These are phyloP conservation scores for Argyresthia goedartella DNA, from an alignment of 2,888 invertebrate genomes.

Conservation along the genomic window DNA sequence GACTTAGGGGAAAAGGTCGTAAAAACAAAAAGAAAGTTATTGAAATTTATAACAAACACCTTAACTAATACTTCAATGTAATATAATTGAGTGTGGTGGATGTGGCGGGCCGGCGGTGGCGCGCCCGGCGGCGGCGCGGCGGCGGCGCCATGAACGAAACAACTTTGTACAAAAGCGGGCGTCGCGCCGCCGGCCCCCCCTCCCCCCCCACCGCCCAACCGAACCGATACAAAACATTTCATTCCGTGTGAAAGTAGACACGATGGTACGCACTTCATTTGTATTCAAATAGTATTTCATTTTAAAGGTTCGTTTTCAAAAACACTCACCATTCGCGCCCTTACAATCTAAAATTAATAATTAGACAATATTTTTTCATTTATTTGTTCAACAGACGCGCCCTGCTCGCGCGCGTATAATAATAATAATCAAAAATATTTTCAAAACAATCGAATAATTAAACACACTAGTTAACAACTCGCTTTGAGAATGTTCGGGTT, in stretches of 20 bases:
- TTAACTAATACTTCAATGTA: conserved; percentile 60
- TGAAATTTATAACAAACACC: conserved; percentile 70
- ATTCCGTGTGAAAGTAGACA: conserved; percentile 63
- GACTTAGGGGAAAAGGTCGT: conserved; percentile 65
- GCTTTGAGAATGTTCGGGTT: conserved; percentile 9
- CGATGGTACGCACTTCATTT: conserved; percentile 62
- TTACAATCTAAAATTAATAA: conserved; percentile 69
- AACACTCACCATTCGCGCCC: conserved; percentile 64
- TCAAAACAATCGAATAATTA: conserved; percentile 72
- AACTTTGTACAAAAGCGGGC: conserved; percentile 52
- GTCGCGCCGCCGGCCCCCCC: conserved; percentile 3
- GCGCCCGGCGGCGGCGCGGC: conserved; percentile 13
- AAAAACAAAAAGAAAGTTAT: conserved; percentile 66
- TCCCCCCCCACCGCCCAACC: conserved; percentile 19
- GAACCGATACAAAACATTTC: conserved; percentile 67
- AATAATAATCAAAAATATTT: conserved; percentile 66
- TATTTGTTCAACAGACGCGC: conserved; percentile 71
- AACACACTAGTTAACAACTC: conserved; percentile 70
- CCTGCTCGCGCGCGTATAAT: conserved; percentile 46
- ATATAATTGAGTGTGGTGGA: conserved; percentile 51
- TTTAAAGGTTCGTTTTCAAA: conserved; percentile 34
- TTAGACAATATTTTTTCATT: conserved; percentile 61
- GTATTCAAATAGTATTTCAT: conserved; percentile 10
- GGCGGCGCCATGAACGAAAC: conserved; percentile 35
- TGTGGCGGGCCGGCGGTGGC: conserved; percentile 14